Evolutionary conservation across 2,113 vertebrate genomes (phyloP), one percentile per base, ranked within the genome.

Genomic region (Proteles cristata): DNA sequence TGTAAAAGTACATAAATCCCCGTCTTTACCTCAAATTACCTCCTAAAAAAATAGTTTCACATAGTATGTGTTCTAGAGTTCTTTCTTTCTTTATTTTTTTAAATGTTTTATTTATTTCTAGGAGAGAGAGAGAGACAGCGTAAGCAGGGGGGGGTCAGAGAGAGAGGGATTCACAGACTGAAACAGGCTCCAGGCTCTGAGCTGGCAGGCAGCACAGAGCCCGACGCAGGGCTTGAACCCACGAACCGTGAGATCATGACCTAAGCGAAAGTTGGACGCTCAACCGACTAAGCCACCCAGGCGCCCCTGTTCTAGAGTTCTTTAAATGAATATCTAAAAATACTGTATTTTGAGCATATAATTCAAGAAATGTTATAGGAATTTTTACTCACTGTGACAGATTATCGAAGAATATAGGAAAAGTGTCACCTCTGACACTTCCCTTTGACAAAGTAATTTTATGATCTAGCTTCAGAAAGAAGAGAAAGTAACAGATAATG

Each of bases 391-490:
- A 39, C 8, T 66, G 21, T 61, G 88, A 76, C 16, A 84, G 28
- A 86, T 79, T 74, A 39, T 74, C 73, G 79, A 89, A 93, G 53
- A 88, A 39, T 71, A 87, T n/a, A 71, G 68, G 63, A 73, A 92
- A 88, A n/a, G 23, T 88, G 15, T 81, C 33, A 80, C 19, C 31
- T 79, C 50, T 84, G 66, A 55, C 50, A 58, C 58, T 90, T 88
- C 7, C 53, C 4, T 11, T 79, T 94, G 77, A 73, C 65, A 84
- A 84, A 74, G 66, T 80, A 50, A 71, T 76, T 73, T 94, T 94
- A 53, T 95, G 7, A 63, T 83, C 28, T 85, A 79, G 35, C 50
- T 82, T 94, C 55, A 81, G 50, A 94, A 23, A 93, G 28, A 95
- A 45, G 28, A 58, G 35, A 77, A 81, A 45, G 5, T 69, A 73